Evolutionary conservation across 2,797 vertebrate species (phyloP), one percentile per base, ranked within the genome.

Genomic region (Epinephelus awoara): DNA sequence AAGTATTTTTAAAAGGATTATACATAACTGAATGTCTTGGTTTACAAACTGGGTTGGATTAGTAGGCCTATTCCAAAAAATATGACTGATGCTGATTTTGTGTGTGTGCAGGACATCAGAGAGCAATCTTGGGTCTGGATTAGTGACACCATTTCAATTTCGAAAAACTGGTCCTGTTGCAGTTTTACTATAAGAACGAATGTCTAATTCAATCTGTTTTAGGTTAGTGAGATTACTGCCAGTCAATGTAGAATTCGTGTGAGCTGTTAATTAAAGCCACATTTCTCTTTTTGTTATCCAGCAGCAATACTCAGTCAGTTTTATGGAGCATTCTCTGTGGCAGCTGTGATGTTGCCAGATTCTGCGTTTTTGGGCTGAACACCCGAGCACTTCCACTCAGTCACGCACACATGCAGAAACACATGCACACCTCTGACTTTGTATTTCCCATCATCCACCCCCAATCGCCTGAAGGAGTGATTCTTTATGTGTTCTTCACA

Each of bases 211-310:
- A 88, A 65, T 93, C 89, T 94, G 92, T 85, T 92, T 92, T 86
- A 62, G 67, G 5, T 94, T 91, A 87, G 78, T 49, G 49, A 83
- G 80, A 80, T 89, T 81, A 74, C 85, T 75, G 77, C 85, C 87
- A 80, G 89, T 85, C 86, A 50, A 18, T 76, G 83, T 76, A 69
- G 79, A 83, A 85, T 83, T 88, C 25, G 62, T 87, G 87, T 80
- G 86, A 93, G 69, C 78, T 80, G 77, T 82, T 94, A 90, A 94
- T 94, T 88, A 82, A 91, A 88, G 67, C 85, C 91, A 91, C 85
- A 80, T 88, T 81, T 83, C 58, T 80, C 17, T 81, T 85, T 84
- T 74, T 79, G 68, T 90, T 91, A 88, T 89, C 85, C 87, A 82
- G 85, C 86, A 66, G 86, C 13, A 58, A 86, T 90, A 80, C 85